Conservation (phyloP, 2,113 vertebrate species). For the Eolophus roseicapilla region DNA sequence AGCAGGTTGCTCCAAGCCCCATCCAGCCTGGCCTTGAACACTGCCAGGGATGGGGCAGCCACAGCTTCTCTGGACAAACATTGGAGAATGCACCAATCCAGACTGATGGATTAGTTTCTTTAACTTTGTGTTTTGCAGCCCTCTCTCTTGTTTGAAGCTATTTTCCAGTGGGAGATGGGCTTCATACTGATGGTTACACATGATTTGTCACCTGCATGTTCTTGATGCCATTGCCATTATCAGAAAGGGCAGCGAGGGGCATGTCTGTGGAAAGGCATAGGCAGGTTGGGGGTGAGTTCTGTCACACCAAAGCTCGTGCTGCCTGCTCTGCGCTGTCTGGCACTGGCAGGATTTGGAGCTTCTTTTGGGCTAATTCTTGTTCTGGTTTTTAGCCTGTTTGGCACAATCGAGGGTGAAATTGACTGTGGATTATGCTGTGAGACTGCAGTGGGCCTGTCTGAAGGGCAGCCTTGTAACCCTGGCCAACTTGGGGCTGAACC, state of each 20-base stretch:
- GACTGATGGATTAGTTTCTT: fast-evolving
- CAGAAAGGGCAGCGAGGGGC: neutral
- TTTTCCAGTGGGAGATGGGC: neutral
- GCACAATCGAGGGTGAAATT: neutral
- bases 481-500: neutral
- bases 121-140: neutral
- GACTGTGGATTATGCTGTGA: neutral
- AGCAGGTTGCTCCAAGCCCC: neutral
- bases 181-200: neutral
- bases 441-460: neutral
- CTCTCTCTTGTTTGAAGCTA: neutral
- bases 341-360: neutral
- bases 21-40: too few relatives aligned
- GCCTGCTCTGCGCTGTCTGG: neutral
- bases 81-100: neutral
- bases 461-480: neutral
- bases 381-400: neutral
- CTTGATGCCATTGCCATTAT: neutral
- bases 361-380: neutral
- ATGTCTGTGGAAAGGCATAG: fast-evolving
- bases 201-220: neutral
- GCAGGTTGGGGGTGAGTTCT: neutral
- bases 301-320: neutral
- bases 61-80: too few relatives aligned
- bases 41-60: too few relatives aligned